Percentiles rank a stretch among this genome's conserved stretches.
Evolutionary conservation across 2,797 vertebrate genomes (phyloP).

Genomic region (Limnodromus scolopaceus): DNA sequence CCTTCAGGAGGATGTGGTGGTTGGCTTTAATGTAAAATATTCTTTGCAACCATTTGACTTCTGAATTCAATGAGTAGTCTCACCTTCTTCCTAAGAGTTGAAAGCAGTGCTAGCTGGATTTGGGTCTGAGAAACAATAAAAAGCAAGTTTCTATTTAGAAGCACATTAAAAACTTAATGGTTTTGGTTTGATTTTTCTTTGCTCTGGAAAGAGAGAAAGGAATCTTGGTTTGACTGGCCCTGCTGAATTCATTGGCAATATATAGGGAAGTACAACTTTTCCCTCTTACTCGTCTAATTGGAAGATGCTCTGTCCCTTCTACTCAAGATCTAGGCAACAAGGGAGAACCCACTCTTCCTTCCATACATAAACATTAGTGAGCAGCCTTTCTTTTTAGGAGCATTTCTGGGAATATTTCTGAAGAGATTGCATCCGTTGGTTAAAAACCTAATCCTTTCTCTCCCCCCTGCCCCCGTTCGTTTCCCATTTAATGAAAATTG

Average conservation of each 20-base stretch:
- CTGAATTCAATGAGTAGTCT: neutral
- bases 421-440: neutral
- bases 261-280: neutral
- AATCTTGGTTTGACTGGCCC: neutral
- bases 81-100: neutral
- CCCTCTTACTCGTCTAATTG: neutral
- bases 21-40: conserved; percentile 13
- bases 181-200: neutral
- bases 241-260: neutral
- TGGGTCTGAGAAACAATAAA: neutral
- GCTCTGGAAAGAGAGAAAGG: neutral
- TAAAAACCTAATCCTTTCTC: neutral
- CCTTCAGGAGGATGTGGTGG: conserved; percentile 25
- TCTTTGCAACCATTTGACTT: conserved; percentile 15
- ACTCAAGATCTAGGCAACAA: neutral
- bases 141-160: neutral
- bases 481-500: neutral
- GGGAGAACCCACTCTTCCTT: neutral
- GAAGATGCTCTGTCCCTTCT: neutral
- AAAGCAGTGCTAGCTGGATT: neutral
- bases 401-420: neutral
- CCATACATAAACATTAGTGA: neutral
- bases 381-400: neutral
- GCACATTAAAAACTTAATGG: neutral
- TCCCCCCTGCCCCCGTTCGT: rapidly evolving